Conservation (phyloP, 2,888 invertebrate genomes). For the Plagodis dolabraria region DNA sequence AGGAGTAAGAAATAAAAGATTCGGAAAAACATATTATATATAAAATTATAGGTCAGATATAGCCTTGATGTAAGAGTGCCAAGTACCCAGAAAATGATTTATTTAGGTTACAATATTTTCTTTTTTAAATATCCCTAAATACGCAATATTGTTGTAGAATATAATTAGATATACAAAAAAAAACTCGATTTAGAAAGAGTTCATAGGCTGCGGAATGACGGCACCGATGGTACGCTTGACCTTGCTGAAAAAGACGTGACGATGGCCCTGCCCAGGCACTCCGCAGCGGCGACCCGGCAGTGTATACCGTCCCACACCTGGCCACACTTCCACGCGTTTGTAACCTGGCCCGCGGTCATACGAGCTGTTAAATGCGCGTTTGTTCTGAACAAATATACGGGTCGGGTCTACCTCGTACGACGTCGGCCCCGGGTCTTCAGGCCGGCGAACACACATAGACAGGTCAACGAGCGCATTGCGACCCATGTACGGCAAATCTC, state of each 20-base stretch:
- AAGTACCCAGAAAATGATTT: too few relatives aligned
- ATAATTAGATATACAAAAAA: not conserved
- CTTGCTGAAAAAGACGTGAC: conserved; percentile 68
- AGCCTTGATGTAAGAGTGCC: too few relatives aligned
- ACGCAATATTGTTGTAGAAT: too few relatives aligned
- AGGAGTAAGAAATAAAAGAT: too few relatives aligned
- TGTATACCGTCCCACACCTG: conserved; percentile 71
- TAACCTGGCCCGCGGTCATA: conserved; percentile 70
- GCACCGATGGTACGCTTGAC: conserved; percentile 66
- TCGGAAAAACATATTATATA: too few relatives aligned
- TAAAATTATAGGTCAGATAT: too few relatives aligned
- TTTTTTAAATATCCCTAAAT: too few relatives aligned
- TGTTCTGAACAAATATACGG: conserved; percentile 54
- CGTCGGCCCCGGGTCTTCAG: conserved; percentile 82
- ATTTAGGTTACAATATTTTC: too few relatives aligned
- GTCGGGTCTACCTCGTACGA: conserved; percentile 43
- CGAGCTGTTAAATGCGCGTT: conserved; percentile 66
- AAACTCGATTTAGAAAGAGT: conserved; percentile 54
- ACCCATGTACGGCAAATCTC: conserved; percentile 63
- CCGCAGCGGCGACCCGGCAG: conserved; percentile 44
- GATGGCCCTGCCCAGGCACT: conserved; percentile 64
- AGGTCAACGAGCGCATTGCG: conserved; percentile 78
- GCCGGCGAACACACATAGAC: conserved; percentile 73
- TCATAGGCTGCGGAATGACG: conserved; percentile 61
- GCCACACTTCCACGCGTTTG: conserved; percentile 66